Base-by-base conservation (phyloP, 2,888 invertebrate genomes). In the Idaea biselata region DNA sequence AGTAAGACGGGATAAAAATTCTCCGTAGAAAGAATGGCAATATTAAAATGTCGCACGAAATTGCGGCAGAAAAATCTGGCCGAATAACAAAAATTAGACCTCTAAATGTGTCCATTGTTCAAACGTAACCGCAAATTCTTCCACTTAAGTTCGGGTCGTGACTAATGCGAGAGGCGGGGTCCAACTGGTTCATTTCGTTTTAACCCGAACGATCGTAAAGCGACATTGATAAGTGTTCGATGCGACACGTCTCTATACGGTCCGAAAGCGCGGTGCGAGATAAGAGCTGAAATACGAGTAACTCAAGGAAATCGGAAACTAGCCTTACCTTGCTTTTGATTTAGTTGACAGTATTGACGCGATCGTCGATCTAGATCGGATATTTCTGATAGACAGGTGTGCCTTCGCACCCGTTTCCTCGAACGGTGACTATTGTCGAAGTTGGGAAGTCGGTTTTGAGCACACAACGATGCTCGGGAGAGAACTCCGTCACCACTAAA, bases 171-270 rank as follows among this genome's bases (percentile, higher is more conserved):
- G 73, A 74, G 80, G 76, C 73, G 77, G 77, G 69, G 75, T 73
- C 75, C 76, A 73, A 78, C 81, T 78, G 81, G 79, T 80, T 83
- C 83, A 80, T 85, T 86, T 81, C 80, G 80, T 79, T 86, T 83
- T 81, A 87, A 82, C 80, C 78, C 78, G 73, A 75, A 78, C 79
- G 76, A 82, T 82, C 82, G 78, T 82, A 81, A 83, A 80, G 72
- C 80, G 85, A 86, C 87, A 77, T 83, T 86, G 86, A 86, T 85
- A 85, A 85, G 84, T 87, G 82, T 83, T 81, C 83, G 72, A 82
- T 79, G 79, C 79, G 81, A 82, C 83, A 82, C 79, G 76, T 85
- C 83, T 83, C 78, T 81, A 82, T 83, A 81, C 74, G 76, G 78
- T 75, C 73, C 73, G 72, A 83, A 79, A 76, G 68, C 72, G 73